A percentile compares a stretch with the other conserved stretches of the same genome.
Conservation (phyloP, 2,113 vertebrate genomes). For the Danionella cerebrum region DNA sequence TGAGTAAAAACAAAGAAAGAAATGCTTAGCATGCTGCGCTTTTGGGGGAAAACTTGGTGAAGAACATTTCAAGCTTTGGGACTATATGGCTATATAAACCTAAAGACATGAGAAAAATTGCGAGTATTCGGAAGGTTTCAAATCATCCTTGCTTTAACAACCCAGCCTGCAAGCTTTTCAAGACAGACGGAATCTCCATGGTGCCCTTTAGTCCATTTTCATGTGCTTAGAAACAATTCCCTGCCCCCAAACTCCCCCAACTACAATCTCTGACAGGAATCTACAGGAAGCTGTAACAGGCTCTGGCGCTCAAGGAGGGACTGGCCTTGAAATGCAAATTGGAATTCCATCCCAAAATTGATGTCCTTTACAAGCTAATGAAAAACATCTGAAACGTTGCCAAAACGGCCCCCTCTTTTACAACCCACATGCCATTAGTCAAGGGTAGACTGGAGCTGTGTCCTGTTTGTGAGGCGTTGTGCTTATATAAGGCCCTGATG, state of each 20-base stretch:
- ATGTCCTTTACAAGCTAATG: slow-evolving; percentile 34
- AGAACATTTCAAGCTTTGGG: neutral
- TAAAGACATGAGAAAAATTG: neutral
- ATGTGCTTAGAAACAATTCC: slow-evolving; percentile 32
- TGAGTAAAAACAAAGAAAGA: neutral
- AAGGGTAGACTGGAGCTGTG: slow-evolving; percentile 12
- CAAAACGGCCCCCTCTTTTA: slow-evolving; percentile 27
- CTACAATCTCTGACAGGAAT: slow-evolving; percentile 32
- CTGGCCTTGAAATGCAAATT: slow-evolving; percentile 43
- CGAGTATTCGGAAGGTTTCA: slow-evolving; percentile 21
- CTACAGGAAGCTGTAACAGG: slow-evolving; percentile 41
- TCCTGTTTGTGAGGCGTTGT: neutral
- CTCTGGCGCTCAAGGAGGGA: slow-evolving; percentile 29
- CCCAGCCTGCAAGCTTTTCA: slow-evolving; percentile 31
- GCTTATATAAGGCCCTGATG: slow-evolving; percentile 22
- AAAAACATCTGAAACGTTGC: slow-evolving; percentile 37
- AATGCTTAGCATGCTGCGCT: neutral
- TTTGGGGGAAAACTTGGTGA: neutral
- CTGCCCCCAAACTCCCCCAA: slow-evolving; percentile 5
- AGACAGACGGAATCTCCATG: slow-evolving; percentile 30
- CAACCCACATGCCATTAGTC: slow-evolving; percentile 30
- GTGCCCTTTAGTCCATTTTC: slow-evolving; percentile 33
- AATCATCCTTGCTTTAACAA: slow-evolving; percentile 36
- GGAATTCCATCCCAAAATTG: slow-evolving; percentile 32
- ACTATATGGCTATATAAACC: neutral